Evolutionary conservation across 2,113 vertebrate genomes (phyloP).

Genomic region (Podarcis muralis): DNA sequence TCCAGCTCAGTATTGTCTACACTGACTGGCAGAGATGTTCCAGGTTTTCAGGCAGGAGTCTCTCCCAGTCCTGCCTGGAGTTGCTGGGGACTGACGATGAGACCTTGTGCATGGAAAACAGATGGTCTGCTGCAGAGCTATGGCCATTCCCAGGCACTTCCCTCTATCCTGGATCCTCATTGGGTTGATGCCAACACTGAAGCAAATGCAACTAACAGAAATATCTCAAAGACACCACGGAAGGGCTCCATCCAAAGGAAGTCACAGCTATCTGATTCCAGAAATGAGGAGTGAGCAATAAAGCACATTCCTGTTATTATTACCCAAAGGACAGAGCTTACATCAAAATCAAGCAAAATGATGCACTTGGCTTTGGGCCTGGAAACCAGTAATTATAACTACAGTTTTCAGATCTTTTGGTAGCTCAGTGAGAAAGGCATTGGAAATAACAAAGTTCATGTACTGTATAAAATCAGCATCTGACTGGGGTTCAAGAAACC

Average conservation of each 20-base stretch:
- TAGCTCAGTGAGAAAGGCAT: not conserved
- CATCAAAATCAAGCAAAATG: not conserved
- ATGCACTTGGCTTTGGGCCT: not conserved
- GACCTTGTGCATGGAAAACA: too few species aligned
- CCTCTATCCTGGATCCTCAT: not conserved
- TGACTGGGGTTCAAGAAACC: not conserved
- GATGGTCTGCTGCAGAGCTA: too few species aligned
- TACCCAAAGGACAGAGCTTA: not conserved
- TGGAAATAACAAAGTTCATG: not conserved
- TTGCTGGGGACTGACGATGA: too few species aligned
- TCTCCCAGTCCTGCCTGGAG: too few species aligned
- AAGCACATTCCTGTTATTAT: not conserved
- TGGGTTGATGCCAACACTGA: not conserved
- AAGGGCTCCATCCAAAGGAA: not conserved
- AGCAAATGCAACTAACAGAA: not conserved
- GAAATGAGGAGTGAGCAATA: not conserved
- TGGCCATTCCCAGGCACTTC: not conserved
- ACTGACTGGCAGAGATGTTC: too few species aligned
- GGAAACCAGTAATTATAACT: not conserved
- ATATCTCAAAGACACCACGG: not conserved
- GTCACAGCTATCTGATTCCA: not conserved
- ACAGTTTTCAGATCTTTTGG: not conserved
- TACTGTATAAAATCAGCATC: not conserved
- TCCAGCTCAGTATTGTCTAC: too few species aligned
- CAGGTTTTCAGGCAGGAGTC: too few species aligned